Evolutionary conservation across 2,888 invertebrate genomes (phyloP).

Genomic region (Iselma pallidipennis): DNA sequence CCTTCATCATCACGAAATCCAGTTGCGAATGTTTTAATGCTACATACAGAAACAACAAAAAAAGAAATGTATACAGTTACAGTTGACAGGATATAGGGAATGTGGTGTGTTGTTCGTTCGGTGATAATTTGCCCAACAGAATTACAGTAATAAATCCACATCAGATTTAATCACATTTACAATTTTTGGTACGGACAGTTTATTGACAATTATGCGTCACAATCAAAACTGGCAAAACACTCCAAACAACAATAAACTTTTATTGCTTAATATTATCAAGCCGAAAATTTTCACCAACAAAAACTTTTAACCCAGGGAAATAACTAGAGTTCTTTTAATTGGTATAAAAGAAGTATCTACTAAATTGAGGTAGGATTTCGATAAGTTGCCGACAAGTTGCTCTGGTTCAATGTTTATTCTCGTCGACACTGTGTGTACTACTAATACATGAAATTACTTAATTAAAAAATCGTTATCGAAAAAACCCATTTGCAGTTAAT

Average conservation of each 20-base stretch:
- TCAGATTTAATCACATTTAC: not conserved
- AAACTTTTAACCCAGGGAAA: too few relatives aligned
- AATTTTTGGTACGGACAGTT: not conserved
- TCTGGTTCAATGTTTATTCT: too few relatives aligned
- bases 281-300: not conserved
- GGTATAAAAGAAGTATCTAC: too few relatives aligned
- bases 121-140: not conserved
- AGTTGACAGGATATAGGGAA: not conserved
- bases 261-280: not conserved
- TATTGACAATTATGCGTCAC: not conserved
- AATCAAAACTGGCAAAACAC: not conserved
- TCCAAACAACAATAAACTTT: not conserved
- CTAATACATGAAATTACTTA: constrained; percentile 14
- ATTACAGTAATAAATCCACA: not conserved
- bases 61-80: too few relatives aligned
- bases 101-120: not conserved
- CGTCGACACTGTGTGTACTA: too few relatives aligned
- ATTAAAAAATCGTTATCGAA: constrained; percentile 20
- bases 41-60: not conserved
- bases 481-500: constrained; percentile 20
- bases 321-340: too few relatives aligned
- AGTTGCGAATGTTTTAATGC: too few relatives aligned
- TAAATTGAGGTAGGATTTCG: too few relatives aligned
- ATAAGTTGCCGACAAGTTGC: too few relatives aligned
- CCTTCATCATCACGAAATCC: too few relatives aligned